A percentile compares a stretch with the other conserved stretches of the same genome.
These are phyloP conservation scores for Oegoconia quadripuncta DNA, from an alignment of 2,888 invertebrate genomes.

Conservation along the genomic window DNA sequence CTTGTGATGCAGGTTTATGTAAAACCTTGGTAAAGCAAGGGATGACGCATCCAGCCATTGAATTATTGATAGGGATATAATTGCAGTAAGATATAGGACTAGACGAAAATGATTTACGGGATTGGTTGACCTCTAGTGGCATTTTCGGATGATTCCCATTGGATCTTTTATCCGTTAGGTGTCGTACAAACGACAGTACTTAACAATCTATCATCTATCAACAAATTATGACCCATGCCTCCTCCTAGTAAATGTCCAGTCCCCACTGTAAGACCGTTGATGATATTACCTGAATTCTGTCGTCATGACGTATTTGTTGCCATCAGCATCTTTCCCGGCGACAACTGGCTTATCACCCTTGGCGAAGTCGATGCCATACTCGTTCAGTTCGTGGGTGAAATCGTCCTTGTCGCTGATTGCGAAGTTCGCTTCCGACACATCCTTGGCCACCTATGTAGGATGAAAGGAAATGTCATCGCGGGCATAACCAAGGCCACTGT, in stretches of 20 bases:
- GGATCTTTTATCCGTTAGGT: too few species aligned
- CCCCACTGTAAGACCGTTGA: not conserved
- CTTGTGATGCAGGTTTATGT: too few species aligned
- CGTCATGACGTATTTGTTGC: slow-evolving; percentile 93
- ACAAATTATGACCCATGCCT: not conserved
- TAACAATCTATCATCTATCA: too few species aligned
- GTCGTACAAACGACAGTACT: too few species aligned
- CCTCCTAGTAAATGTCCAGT: not conserved
- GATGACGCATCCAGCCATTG: too few species aligned
- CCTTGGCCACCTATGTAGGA: slow-evolving; percentile 82
- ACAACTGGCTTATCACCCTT: slow-evolving; percentile 94
- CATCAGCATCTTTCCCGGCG: slow-evolving; percentile 88
- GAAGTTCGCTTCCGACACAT: slow-evolving; percentile 85
- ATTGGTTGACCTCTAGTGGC: too few species aligned
- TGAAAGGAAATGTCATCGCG: not conserved
- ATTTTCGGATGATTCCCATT: too few species aligned
- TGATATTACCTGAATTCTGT: slow-evolving; percentile 90
- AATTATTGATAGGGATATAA: too few species aligned
- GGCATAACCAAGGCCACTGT: too few species aligned
- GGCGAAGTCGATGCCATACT: slow-evolving; percentile 93
- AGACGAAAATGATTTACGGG: too few species aligned
- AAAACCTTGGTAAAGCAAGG: too few species aligned
- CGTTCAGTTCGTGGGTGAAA: slow-evolving; percentile 95
- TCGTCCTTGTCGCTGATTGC: slow-evolving; percentile 96
- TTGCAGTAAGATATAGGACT: too few species aligned